Evolutionary conservation across 2,797 vertebrate genomes (phyloP), one percentile per base, ranked within the genome.

Genomic region (Tragelaphus eurycerus): DNA sequence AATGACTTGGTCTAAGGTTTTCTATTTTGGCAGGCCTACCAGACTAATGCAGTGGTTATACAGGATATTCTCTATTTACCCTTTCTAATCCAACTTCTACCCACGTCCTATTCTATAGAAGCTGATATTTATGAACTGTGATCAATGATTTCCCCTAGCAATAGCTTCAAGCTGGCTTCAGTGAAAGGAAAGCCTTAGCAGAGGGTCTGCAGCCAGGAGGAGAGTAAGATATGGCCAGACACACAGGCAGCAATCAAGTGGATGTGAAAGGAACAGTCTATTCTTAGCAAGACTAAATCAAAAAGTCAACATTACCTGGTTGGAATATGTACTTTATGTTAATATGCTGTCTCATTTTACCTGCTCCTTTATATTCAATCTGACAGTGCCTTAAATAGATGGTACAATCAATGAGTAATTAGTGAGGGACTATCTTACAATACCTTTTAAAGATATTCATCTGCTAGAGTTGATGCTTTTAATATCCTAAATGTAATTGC

Each of bases 361-460:
- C 43, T 85, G 74, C 89, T 79, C 12, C 59, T 94, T 96, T 71
- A 54, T 90, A 86, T 64, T 96, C 78, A 96, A 92, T 97, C 52
- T 82, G 79, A 95, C 48, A 54, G 78, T 54, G 17, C 74, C 85
- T 98, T 91, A 95, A 97, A 95, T 86, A 93, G 84, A 95, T 88
- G 60, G 83, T 12, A 52, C 86, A 92, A 97, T 97, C 95, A 86
- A 95, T 96, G 98, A 96, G 93, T 95, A 96, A 98, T 98, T 97
- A 97, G 90, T 76, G 52, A 96, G 62, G 16, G 84, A 76, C 94
- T 96, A 64, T 87, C 94, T 97, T 92, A 92, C 87, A 94, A 89
- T 92, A 88, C 79, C 84, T 95, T 93, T 95, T 92, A 97, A 96
- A 97, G 94, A 86, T 94, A 92, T 90, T 93, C 94, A 93, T 95